Evolutionary conservation across 2,113 vertebrate species (phyloP), one percentile per base, ranked within the genome.

Genomic region (Mus spicilegus): DNA sequence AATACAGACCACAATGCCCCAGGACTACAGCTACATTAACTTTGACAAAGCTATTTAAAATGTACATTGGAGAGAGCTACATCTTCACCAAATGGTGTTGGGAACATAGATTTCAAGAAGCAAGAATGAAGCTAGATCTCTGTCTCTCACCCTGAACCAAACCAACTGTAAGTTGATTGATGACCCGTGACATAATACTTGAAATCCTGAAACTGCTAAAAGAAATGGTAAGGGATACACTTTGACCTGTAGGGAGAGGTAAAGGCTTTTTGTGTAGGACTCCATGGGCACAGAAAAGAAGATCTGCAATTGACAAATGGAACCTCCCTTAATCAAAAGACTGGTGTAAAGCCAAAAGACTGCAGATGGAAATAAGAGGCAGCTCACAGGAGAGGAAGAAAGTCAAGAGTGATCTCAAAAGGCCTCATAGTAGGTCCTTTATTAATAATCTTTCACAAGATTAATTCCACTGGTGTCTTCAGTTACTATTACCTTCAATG

Each of bases 341-440:
- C 12, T 69, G 5, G 1, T 19, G 4, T 67, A 86, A 49, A 67
- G 19, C 28, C 49, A 69, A 87, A 36, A 36, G 19, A 69, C 30
- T 24, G 19, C 0, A 7, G 19, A 33, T 1, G 0, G 30, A 51
- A 69, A 1, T 10, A 67, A 67, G 63, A 12, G 39, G 2, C 84
- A 86, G 63, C 30, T 67, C 63, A 69, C 5, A 51, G 28, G 84
- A 51, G 22, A 20, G 30, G 33, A 67, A 65, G 28, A 65, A 6
- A 28, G 39, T 46, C 9, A 4, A 85, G 13, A 51, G 17, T 69
- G 17, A 3, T 42, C 69, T 78, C 81, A 51, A 92, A 93, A 78
- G 17, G 20, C 14, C 58, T 58, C 6, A 36, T 51, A 11, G 20
- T 70, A 11, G 42, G 28, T 69, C 30, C 2, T 16, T 69, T 33